Base-by-base conservation (phyloP, 2,888 invertebrate species). In the Metallyticus violacea region DNA sequence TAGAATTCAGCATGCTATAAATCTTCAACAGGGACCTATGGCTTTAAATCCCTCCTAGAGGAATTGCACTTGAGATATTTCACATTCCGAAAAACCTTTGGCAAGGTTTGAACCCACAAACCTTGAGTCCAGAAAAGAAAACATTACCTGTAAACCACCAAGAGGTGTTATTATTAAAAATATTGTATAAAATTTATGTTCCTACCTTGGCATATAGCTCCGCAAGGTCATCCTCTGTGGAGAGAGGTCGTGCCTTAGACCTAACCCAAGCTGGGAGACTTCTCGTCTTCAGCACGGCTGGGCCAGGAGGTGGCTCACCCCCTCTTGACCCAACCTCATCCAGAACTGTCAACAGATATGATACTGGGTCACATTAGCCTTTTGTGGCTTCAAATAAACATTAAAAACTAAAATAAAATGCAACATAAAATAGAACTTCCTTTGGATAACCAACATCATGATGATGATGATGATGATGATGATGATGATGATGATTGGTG, bases 191-290 rank as follows among this genome's bases (percentile, higher is more conserved):
- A n/a, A n/a, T n/a, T n/a, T n/a, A n/a, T n/a, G n/a, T n/a, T n/a
- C n/a, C n/a, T 91, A 95, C 95, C 93, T 95, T 95, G 81, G 95
- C 95, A 90, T 95, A 95, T 7, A 95, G 93, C 90, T 95, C 95
- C 87, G 95, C 94, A 86, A 95, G 90, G 89, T 95, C 95, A 89
- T 95, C 95, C 90, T 95, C 95, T 0, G 95, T 95, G 9, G 95
- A 95, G 6, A 95, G 92, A 22, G 95, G 95, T 77, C 95, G 92
- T 28, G 95, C 95, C 90, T 95, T 94, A n/a, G 95, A 94, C 76
- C 95, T 92, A 62, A 95, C 94, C 93, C 95, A 95, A 4, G 96
- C 95, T 0, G 96, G 96, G 89, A 96, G 92, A 89, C 96, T 96
- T 82, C 96, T 92, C 0, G 96, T 96, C 91, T 93, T 93, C 88